phyloP scores from a whole-genome alignment of 2,797 vertebrate genomes.

The Paratrypauchen microcephalus region DNA sequence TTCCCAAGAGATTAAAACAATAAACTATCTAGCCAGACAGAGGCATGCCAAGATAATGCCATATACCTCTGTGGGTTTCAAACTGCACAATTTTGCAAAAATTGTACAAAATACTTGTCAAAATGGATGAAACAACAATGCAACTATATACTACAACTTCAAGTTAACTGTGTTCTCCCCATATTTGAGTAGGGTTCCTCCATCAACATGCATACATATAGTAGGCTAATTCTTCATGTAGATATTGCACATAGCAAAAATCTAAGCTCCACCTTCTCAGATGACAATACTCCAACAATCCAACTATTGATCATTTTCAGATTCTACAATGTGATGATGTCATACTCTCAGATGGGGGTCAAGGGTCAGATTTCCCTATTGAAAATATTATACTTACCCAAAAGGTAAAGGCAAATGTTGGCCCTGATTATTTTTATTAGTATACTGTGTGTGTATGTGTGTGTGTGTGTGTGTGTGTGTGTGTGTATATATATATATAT shows the following conservation, averaged over 20 bases:
- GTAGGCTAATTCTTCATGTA: not conserved
- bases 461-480: no score
- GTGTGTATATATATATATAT: no score
- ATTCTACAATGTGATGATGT: no score
- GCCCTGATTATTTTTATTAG: no score
- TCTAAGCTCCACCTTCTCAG: not conserved
- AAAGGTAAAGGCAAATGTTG: no score
- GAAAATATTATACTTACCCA: no score
- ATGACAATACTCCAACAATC: not conserved
- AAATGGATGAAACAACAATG: not conserved
- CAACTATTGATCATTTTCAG: no score
- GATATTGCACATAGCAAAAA: not conserved
- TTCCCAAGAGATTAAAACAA: not conserved
- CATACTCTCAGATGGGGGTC: no score
- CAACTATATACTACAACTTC: not conserved
- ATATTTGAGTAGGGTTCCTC: not conserved
- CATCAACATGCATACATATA: not conserved
- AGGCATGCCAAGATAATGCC: not conserved
- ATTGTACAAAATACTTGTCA: not conserved
- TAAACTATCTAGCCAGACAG: not conserved
- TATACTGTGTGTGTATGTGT: no score
- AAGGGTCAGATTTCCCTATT: no score
- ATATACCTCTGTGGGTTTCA: no score
- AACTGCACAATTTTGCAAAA: no score
- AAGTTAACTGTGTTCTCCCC: not conserved